These are phyloP conservation scores for Harmothoe impar DNA, from an alignment of 2,888 invertebrate species.

Conservation along the genomic window DNA sequence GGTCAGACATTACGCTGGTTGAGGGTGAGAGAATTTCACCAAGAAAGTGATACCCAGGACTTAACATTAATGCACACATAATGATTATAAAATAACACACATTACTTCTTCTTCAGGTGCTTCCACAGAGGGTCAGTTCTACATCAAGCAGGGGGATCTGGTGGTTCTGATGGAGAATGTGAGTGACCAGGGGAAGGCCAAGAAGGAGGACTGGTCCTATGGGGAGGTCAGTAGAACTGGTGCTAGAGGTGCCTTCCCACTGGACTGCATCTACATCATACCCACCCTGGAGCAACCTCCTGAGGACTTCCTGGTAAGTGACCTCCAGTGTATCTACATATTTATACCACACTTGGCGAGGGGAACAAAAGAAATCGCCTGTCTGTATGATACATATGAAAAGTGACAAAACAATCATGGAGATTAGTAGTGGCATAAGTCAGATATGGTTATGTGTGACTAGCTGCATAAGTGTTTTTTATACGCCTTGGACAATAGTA, in stretches of 20 bases:
- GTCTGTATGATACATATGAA: too few species aligned
- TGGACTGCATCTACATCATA: slow-evolving; percentile 71
- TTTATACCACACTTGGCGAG: not conserved
- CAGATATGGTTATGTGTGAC: too few species aligned
- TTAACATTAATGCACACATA: too few species aligned
- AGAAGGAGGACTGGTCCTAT: slow-evolving; percentile 70
- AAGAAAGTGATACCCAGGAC: too few species aligned
- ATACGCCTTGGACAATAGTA: too few species aligned
- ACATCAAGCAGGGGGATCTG: slow-evolving; percentile 71
- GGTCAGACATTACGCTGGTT: too few species aligned
- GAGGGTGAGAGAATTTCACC: too few species aligned
- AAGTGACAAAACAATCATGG: too few species aligned
- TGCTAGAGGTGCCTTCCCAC: slow-evolving; percentile 68
- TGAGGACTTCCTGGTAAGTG: slow-evolving; percentile 71
- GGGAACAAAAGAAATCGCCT: not conserved
- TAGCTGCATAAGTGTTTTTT: not conserved
- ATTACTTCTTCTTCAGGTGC: not conserved
- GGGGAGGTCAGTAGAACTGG: slow-evolving; percentile 67
- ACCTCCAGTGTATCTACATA: not conserved
- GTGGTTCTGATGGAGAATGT: slow-evolving; percentile 70
- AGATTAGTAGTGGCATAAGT: too few species aligned
- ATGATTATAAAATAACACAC: too few species aligned
- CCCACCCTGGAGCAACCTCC: slow-evolving; percentile 71
- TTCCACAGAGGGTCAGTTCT: slow-evolving; percentile 62
- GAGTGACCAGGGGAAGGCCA: slow-evolving; percentile 61